Conservation (phyloP, 2,888 invertebrate genomes). For the Capitulum mitella region DNA sequence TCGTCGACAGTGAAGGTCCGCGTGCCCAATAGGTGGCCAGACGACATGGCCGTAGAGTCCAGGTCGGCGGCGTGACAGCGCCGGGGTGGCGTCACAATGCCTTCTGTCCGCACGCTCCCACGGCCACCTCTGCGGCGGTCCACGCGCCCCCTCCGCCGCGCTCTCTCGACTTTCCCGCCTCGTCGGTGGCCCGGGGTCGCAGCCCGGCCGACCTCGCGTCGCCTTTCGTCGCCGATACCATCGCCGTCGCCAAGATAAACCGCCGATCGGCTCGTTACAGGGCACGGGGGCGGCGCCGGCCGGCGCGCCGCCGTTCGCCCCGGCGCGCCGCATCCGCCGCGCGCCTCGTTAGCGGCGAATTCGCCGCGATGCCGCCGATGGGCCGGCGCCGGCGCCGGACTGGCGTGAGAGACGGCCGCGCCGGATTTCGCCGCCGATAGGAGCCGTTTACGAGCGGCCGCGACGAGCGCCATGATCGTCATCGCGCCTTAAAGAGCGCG, state of each 20-base stretch:
- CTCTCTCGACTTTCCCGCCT: too few species aligned
- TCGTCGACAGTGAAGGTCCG: too few species aligned
- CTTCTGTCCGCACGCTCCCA: too few species aligned
- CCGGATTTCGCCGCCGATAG: background rate
- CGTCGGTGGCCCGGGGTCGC: background rate
- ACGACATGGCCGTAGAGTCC: too few species aligned
- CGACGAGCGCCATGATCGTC: background rate
- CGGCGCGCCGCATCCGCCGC: background rate
- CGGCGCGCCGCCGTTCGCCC: background rate
- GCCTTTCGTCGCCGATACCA: background rate
- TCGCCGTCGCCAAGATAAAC: background rate
- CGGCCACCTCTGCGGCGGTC: too few species aligned
- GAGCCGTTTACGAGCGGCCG: background rate
- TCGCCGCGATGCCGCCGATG: conserved; percentile 11
- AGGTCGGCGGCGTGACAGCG: too few species aligned
- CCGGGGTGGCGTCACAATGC: too few species aligned
- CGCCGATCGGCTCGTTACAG: background rate
- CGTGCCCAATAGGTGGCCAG: too few species aligned
- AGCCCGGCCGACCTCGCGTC: background rate
- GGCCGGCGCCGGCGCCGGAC: background rate
- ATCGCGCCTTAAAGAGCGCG: background rate
- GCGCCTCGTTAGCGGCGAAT: background rate
- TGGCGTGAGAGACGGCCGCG: background rate
- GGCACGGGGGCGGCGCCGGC: background rate
- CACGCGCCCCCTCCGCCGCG: too few species aligned